Base-by-base conservation (phyloP, 2,888 invertebrate genomes). In the Orthosia cruda region DNA sequence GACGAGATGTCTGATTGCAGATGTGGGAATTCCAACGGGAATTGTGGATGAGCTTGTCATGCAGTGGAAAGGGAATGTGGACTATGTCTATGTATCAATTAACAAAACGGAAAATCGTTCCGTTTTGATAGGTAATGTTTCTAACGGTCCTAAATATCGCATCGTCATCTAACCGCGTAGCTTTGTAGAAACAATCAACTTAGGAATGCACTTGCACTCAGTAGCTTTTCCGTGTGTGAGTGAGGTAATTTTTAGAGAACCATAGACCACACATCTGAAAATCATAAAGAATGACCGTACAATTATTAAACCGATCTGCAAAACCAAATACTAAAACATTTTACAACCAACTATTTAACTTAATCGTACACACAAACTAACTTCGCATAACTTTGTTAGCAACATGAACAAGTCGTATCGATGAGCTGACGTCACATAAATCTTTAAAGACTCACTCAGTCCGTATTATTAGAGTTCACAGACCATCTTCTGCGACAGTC, bases 401-500 rank as follows among this genome's bases (percentile, higher is more conserved):
- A 50, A 47, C 61, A 57, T 54, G 57, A 63, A 63, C 62, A 55
- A 52, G 57, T 61, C 74, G 69, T 61, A 86, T 73, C 73, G 76
- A 81, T 83, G 83, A 80, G 50, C 73, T 77, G 68, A 83, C 71
- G 75, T 81, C 79, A 75, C 86, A 86, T 86, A 88, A 86, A 88
- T 86, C 86, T 86, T 86, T 88, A 84, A 86, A 81, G 81, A 76
- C 82, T 86, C 78, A 86, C 84, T 81, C 76, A 83, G 76, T 67
- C 26, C 77, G 71, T 81, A 81, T 84, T 82, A 84, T 82, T 84
- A 84, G 86, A 83, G 85, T 84, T 88, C 79, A 79, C 65, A 79
- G 84, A 84, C 75, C 75, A 86, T 86, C 86, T 86, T 86, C 77
- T 71, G 67, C 71, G 84, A 81, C 84, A 81, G 73, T 63, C 76